These are phyloP conservation scores for Brassicogethes aeneus DNA, from an alignment of 2,888 invertebrate species.

Conservation along the genomic window DNA sequence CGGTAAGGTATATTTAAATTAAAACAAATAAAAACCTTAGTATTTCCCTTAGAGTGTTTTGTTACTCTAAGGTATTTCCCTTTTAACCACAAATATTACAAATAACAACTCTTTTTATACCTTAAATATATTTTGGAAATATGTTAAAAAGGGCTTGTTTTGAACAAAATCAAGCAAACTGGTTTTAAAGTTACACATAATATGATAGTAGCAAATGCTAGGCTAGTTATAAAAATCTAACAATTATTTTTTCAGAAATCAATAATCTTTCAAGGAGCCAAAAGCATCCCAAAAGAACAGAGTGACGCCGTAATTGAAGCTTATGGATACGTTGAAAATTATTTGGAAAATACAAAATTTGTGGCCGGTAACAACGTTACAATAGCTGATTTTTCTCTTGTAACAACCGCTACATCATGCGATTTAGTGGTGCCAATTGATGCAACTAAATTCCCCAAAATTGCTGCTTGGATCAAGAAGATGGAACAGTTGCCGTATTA, in stretches of 20 bases:
- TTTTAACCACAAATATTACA: too few relatives aligned
- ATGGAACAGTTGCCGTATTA: slow-evolving; percentile 8
- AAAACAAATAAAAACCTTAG: too few relatives aligned
- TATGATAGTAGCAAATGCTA: too few relatives aligned
- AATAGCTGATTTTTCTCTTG: slow-evolving; percentile 13
- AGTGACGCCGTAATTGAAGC: not conserved
- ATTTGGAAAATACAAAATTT: slow-evolving; percentile 3
- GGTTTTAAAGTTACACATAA: not conserved
- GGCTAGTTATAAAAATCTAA: too few relatives aligned
- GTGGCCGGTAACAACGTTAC: slow-evolving; percentile 10
- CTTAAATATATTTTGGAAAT: too few relatives aligned
- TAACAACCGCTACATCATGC: slow-evolving; percentile 9
- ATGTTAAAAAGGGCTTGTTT: too few relatives aligned
- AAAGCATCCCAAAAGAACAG: slow-evolving; percentile 5
- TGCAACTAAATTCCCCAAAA: slow-evolving; percentile 10
- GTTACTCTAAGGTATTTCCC: too few relatives aligned
- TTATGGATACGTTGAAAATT: not conserved
- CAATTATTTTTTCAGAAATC: slow-evolving; percentile 17
- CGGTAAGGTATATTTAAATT: too few relatives aligned
- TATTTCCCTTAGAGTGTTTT: too few relatives aligned
- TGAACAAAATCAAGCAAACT: not conserved
- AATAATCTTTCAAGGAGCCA: slow-evolving; percentile 16
- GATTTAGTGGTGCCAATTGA: slow-evolving; percentile 8
- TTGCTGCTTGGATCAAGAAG: slow-evolving; percentile 11
- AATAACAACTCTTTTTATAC: too few relatives aligned